Conservation (phyloP, 2,113 vertebrate genomes). For the Gallinago undulata region DNA sequence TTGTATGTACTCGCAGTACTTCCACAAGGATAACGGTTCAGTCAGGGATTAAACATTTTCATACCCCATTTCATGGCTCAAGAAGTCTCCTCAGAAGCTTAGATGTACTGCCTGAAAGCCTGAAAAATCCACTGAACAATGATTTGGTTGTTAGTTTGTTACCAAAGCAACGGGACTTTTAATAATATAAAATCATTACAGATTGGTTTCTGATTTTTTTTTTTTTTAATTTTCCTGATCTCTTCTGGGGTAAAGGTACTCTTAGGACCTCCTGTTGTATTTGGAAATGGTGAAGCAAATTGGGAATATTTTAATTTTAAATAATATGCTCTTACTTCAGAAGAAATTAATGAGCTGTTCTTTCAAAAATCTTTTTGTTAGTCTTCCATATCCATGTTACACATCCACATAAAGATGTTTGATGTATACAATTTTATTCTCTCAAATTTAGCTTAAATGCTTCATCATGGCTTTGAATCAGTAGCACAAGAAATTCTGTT, state of each 20-base stretch:
- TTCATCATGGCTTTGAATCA: not conserved
- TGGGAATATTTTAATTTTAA: slow-evolving; percentile 7
- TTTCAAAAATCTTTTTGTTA: not conserved
- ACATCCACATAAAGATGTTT: not conserved
- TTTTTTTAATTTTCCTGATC: not conserved
- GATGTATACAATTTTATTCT: not conserved
- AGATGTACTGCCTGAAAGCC: not conserved
- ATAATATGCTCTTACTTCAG: not conserved
- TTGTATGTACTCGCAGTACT: slow-evolving; percentile 5
- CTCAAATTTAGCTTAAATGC: not conserved
- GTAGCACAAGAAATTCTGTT: not conserved
- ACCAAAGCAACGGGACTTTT: not conserved
- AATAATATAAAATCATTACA: not conserved
- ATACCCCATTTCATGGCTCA: slow-evolving; percentile 50
- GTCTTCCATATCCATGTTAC: not conserved
- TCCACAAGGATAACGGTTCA: slow-evolving; percentile 26
- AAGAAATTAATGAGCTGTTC: not conserved
- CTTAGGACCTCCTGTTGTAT: not conserved
- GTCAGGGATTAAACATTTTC: slow-evolving; percentile 48
- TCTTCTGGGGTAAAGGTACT: not conserved
- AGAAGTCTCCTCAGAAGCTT: not conserved
- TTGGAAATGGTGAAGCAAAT: not conserved
- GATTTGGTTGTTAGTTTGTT: not conserved
- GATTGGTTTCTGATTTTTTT: not conserved
- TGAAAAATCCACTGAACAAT: not conserved